These are phyloP conservation scores for Gobiocypris rarus DNA, from an alignment of 2,113 vertebrate genomes.

Conservation along the genomic window DNA sequence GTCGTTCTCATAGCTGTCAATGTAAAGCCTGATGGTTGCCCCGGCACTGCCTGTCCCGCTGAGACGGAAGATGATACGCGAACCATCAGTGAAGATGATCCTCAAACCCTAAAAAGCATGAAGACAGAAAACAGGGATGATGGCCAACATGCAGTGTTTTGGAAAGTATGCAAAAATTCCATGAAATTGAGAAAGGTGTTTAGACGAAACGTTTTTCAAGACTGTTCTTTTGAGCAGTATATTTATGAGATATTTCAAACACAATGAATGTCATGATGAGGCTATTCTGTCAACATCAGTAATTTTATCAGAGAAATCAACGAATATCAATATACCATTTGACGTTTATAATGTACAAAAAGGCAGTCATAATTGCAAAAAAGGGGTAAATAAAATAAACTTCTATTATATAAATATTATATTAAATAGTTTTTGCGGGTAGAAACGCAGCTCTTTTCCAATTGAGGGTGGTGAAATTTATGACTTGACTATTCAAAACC, in stretches of 20 bases:
- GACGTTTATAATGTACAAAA: neutral
- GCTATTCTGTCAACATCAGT: neutral
- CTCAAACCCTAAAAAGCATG: slow-evolving; percentile 83
- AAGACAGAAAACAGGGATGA: slow-evolving; percentile 33
- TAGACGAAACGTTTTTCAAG: neutral
- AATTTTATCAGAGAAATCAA: neutral
- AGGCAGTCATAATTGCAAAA: neutral
- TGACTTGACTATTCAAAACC: neutral
- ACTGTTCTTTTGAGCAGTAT: neutral
- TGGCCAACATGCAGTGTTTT: neutral
- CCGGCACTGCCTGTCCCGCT: slow-evolving; percentile 96
- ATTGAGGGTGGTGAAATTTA: neutral
- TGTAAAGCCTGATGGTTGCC: slow-evolving; percentile 93
- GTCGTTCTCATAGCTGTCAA: slow-evolving; percentile 98
- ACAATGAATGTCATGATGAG: slow-evolving; percentile 2
- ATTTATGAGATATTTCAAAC: neutral
- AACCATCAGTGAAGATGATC: slow-evolving; percentile 95
- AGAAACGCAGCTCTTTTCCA: neutral
- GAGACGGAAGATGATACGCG: slow-evolving; percentile 94
- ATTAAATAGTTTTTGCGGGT: neutral
- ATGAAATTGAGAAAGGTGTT: neutral
- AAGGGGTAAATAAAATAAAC: neutral
- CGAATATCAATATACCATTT: neutral
- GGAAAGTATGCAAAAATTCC: neutral
- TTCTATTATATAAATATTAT: neutral